Base-by-base conservation (phyloP, 2,797 vertebrate species). In the Gymnodraco acuticeps region DNA sequence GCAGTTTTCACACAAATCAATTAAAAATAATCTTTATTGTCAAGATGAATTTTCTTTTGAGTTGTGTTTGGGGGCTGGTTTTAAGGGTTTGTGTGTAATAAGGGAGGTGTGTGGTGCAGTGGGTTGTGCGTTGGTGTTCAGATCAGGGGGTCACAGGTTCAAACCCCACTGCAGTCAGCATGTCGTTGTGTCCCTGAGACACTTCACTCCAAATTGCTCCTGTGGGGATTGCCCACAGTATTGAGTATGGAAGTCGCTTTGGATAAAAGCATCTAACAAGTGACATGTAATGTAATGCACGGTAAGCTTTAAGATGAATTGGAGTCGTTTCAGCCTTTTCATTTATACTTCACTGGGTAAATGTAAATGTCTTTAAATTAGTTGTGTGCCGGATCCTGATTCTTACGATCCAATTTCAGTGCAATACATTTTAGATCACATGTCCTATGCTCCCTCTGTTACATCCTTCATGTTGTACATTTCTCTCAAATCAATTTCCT, bases 11-110 rank as follows among this genome's bases (percentile, higher is more conserved):
- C 47, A 38, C 3, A 48, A 75, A 82, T 82, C 69, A 60, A 54
- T 69, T 19, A 2, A 80, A 38, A 67, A 84, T 79, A 54, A 81
- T 60, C 62, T 61, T 62, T 10, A 11, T 17, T 50, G 17, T 71
- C 65, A 62, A 14, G 10, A 23, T 65, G 43, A 74, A 64, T 47
- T 75, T 46, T 43, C 16, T 64, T 27, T 27, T 27, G 27, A 27
- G 27, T 27, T 47, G 5, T 51, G 47, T 59, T 74, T 31, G 27
- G 43, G 50, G 54, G 63, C 46, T 65, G 33, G 53, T 55, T 77
- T 77, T 10, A 61, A 46, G 61, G 42, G 53, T 73, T 54, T 64
- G 41, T 64, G 8, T 52, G 27, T 51, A 27, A 27, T 27, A 3
- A 27, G 27, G 27, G 23, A 4, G 27, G 27, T 3, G 27, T 4